phyloP scores from a whole-genome alignment of 2,113 vertebrate genomes.

The Dascyllus trimaculatus region DNA sequence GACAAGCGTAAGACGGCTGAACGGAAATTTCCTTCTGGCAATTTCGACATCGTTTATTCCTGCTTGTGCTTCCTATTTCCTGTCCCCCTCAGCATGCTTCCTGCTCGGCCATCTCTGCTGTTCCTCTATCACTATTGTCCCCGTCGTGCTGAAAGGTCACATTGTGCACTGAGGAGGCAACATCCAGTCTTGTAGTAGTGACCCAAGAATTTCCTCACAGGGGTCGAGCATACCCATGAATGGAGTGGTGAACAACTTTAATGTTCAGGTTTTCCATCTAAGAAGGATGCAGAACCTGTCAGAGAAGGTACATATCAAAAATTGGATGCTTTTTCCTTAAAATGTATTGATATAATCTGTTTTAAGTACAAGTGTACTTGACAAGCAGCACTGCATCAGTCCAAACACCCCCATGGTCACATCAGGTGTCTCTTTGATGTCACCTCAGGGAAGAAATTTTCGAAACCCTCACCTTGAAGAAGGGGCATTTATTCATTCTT shows the following conservation, averaged over 20 bases:
- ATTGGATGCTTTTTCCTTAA: background rate
- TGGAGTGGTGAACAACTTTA: background rate
- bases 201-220: conserved; percentile 54
- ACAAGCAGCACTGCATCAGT: background rate
- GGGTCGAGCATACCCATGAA: background rate
- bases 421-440: background rate
- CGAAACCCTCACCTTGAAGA: background rate
- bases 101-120: conserved; percentile 65
- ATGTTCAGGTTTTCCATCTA: background rate
- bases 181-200: conserved; percentile 57
- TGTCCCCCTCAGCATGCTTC: conserved; percentile 77
- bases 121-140: conserved; percentile 63
- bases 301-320: background rate
- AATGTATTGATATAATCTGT: background rate
- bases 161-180: conserved; percentile 41
- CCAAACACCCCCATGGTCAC: background rate
- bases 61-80: conserved; percentile 81
- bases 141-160: conserved; percentile 43
- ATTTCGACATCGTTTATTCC: conserved; percentile 81
- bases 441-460: background rate
- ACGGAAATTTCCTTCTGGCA: conserved; percentile 71
- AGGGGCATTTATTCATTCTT: background rate
- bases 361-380: background rate
- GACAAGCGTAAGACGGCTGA: conserved; percentile 56
- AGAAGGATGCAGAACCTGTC: background rate